Base-by-base conservation (phyloP, 2,888 invertebrate species). In the Oscheius sp. region DNA sequence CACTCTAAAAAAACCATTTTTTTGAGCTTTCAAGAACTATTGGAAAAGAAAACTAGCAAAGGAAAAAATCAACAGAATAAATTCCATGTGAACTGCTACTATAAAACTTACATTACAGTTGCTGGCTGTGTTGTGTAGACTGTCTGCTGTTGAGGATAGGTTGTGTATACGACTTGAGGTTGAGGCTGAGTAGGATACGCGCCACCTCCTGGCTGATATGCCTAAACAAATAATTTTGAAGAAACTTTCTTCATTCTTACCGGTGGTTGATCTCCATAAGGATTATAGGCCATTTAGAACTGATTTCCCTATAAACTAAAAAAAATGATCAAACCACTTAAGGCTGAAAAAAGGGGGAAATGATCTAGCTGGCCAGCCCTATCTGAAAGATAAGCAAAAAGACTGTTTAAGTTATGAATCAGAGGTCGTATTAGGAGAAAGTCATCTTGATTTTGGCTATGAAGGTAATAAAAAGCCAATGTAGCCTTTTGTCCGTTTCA, bases 371-470 rank as follows among this genome's bases (percentile, higher is more conserved):
- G 59, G 30, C 44, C 24, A 38, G 20, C 17, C 44, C n/a, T 59
- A 59, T 59, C 57, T 38, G 9, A 26, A 44, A 59, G 59, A 59
- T 59, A 59, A 59, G 59, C 59, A 59, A 32, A 20, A 44, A 41
- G 44, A 26, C 44, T 59, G 44, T 59, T 59, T 59, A 44, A 28
- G 28, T 28, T 59, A 44, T 59, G 59, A 59, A 28, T 59, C 59
- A 59, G 59, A 44, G n/a, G 44, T 28, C 30, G 41, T 30, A 33
- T 54, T 17, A 20, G 54, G 54, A 33, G 14, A 17, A 54, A 32
- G 54, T 33, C 54, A 54, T 54, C 30, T 32, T 5, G 2, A 8
- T 3, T 36, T n/a, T n/a, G n/a, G n/a, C n/a, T n/a, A n/a, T n/a
- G n/a, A n/a, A n/a, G n/a, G n/a, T n/a, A n/a, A n/a, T n/a, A n/a